Evolutionary conservation across 2,888 invertebrate genomes (phyloP).

Genomic region (Zaprionus lineosus): DNA sequence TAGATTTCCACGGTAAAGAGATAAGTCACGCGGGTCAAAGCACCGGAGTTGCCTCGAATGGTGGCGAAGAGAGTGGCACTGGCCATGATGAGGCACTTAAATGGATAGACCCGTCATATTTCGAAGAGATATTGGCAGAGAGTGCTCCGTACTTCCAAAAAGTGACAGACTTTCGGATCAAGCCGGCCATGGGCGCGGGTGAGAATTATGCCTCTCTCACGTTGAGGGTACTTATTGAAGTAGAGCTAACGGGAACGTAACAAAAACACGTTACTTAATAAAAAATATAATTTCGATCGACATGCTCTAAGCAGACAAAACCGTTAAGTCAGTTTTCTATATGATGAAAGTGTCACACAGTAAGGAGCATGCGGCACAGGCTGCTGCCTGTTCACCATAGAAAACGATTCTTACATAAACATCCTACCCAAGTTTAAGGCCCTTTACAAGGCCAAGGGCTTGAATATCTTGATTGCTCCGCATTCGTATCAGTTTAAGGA

Average conservation of each 20-base stretch:
- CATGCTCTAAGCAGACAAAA: slow-evolving; percentile 33
- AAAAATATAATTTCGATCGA: not conserved
- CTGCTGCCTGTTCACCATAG: slow-evolving; percentile 53
- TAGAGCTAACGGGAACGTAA: slow-evolving; percentile 52
- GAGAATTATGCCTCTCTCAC: slow-evolving; percentile 79
- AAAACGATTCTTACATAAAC: slow-evolving; percentile 52
- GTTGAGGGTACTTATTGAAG: slow-evolving; percentile 61
- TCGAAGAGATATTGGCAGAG: slow-evolving; percentile 53
- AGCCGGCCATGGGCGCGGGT: slow-evolving; percentile 57
- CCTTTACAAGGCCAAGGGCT: slow-evolving; percentile 47
- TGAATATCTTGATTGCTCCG: slow-evolving; percentile 44
- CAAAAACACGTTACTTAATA: not conserved
- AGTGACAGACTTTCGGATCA: slow-evolving; percentile 54
- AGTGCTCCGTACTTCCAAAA: slow-evolving; percentile 47
- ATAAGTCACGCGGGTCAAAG: too few relatives aligned
- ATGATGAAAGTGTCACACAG: slow-evolving; percentile 73
- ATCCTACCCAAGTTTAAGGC: slow-evolving; percentile 58
- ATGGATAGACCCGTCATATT: slow-evolving; percentile 70
- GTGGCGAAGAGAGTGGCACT: not conserved
- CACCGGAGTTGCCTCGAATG: too few relatives aligned
- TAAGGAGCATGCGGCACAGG: too few relatives aligned
- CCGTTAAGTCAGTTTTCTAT: slow-evolving; percentile 34
- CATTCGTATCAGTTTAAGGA: slow-evolving; percentile 37
- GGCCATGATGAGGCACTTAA: slow-evolving; percentile 36
- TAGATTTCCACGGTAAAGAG: too few relatives aligned